A percentile compares a stretch with the other conserved stretches of the same genome.
These are phyloP conservation scores for Phenganax marumi DNA, from an alignment of 92 coral and sea anemone species.

Conservation along the genomic window DNA sequence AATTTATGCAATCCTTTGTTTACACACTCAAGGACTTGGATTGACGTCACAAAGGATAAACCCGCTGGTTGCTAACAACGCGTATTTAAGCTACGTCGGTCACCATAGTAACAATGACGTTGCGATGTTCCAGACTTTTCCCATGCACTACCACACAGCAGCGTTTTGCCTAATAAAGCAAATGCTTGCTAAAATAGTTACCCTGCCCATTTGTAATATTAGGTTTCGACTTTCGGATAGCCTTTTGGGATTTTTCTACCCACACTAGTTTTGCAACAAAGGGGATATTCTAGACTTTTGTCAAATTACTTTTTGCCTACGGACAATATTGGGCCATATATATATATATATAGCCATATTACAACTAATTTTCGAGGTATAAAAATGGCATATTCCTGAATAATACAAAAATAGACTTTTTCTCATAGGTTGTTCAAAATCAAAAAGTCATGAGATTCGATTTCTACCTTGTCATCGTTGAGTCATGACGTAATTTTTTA, in stretches of 20 bases:
- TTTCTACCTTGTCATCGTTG: too few species aligned
- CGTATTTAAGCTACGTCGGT: neutral
- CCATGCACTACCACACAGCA: neutral
- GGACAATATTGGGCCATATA: too few species aligned
- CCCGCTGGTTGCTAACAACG: conserved; percentile 33
- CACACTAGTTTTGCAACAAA: neutral
- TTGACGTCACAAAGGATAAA: neutral
- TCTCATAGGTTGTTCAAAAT: too few species aligned
- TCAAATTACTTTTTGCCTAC: too few species aligned
- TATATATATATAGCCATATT: too few species aligned
- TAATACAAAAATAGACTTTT: too few species aligned
- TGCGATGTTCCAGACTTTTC: neutral
- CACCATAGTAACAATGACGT: neutral
- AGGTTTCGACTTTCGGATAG: neutral
- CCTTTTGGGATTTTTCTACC: neutral
- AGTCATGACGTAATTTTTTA: too few species aligned
- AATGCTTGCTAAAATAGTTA: neutral
- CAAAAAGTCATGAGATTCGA: too few species aligned
- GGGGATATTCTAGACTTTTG: too few species aligned
- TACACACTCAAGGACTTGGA: neutral
- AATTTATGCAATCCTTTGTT: neutral
- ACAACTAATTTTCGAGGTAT: too few species aligned
- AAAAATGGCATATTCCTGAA: too few species aligned
- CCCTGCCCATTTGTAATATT: neutral
- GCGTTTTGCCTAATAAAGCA: too few species aligned